Percentiles rank a stretch among this genome's conserved stretches.
These are phyloP conservation scores for Sebastes nivosus DNA, from an alignment of 2,797 vertebrate species.

Conservation along the genomic window DNA sequence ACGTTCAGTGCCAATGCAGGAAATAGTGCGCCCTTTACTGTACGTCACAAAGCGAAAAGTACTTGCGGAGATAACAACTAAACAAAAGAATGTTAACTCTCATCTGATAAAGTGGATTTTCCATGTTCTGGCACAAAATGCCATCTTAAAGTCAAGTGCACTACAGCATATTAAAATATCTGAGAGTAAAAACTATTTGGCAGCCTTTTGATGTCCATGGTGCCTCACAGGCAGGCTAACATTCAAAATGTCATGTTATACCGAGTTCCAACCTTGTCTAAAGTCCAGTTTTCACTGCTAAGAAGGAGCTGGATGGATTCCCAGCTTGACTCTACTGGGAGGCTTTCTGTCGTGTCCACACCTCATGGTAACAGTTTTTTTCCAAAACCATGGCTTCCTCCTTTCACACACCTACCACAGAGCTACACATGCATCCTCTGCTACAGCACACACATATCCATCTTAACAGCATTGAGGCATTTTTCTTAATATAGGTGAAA, in stretches of 20 bases:
- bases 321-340: conserved; percentile 46
- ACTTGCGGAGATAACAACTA: too few relatives aligned
- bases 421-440: conserved; percentile 7
- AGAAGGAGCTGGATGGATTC: conserved; percentile 39
- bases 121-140: background rate
- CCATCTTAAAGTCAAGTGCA: conserved; percentile 14
- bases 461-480: background rate
- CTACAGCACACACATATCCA: background rate
- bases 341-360: conserved; percentile 58
- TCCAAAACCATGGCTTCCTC: conserved; percentile 48
- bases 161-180: background rate
- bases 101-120: background rate
- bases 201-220: conserved; percentile 11
- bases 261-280: conserved; percentile 24
- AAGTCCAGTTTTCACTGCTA: conserved; percentile 21
- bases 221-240: conserved; percentile 3
- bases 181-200: background rate
- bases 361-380: conserved; percentile 49
- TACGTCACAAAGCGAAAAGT: too few relatives aligned
- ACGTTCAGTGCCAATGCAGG: background rate
- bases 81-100: background rate
- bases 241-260: conserved; percentile 19
- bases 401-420: conserved; percentile 50
- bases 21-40: background rate
- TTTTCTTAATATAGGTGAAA: background rate